Conservation (phyloP, 2,888 invertebrate species). For the Synergus umbraculus region DNA sequence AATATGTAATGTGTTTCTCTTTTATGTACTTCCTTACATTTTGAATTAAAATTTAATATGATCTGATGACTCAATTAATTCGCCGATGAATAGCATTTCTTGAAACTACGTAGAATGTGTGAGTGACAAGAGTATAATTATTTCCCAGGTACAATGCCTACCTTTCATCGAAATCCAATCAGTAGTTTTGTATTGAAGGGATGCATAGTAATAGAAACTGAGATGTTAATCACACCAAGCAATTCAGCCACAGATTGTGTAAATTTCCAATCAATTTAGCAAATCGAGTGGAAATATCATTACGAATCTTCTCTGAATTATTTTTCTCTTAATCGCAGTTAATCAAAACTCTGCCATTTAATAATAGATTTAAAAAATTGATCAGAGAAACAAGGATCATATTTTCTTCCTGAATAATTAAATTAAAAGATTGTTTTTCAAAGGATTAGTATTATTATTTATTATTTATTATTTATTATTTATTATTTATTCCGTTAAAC, state of each 20-base stretch:
- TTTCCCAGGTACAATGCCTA: not conserved
- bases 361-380: too few species aligned
- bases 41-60: not conserved
- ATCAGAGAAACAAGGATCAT: too few species aligned
- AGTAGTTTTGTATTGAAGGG: not conserved
- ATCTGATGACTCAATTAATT: not conserved
- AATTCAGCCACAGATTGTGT: not conserved
- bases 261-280: not conserved
- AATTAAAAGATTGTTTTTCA: too few species aligned
- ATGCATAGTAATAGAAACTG: not conserved
- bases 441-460: too few species aligned
- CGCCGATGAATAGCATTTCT: not conserved
- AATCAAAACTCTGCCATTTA: too few species aligned
- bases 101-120: not conserved
- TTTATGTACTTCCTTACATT: not conserved
- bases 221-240: not conserved
- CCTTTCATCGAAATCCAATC: not conserved
- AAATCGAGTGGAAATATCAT: not conserved
- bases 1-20: not conserved
- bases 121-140: not conserved
- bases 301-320: too few species aligned
- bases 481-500: too few species aligned
- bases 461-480: too few species aligned
- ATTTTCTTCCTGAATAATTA: too few species aligned
- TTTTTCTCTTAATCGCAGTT: too few species aligned